Conservation (phyloP, 2,113 vertebrate genomes). For the Raja brachyura region DNA sequence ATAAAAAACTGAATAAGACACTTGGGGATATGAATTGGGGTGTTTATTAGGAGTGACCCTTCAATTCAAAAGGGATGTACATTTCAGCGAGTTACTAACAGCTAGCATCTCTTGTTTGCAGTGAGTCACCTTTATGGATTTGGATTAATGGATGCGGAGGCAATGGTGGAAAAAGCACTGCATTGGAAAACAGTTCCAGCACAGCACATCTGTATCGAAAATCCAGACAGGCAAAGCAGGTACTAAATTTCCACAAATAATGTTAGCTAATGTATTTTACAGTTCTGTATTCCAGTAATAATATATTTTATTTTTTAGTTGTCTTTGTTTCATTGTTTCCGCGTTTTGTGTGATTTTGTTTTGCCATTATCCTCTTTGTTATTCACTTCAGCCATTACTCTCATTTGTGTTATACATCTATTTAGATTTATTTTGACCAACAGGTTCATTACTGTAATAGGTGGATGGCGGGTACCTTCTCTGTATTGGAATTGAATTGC, state of each 20-base stretch:
- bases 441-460: background rate
- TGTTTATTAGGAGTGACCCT: background rate
- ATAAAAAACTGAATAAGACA: background rate
- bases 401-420: too few species aligned
- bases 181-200: conserved; percentile 86
- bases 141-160: conserved; percentile 96
- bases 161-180: conserved; percentile 96
- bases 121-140: conserved; percentile 97
- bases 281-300: background rate
- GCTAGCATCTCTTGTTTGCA: conserved; percentile 46
- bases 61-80: background rate
- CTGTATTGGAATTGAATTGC: background rate
- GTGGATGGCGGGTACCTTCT: background rate
- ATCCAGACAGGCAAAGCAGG: conserved; percentile 92
- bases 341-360: background rate
- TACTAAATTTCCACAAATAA: conserved; percentile 49
- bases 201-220: conserved; percentile 93
- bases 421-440: background rate
- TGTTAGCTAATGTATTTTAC: background rate
- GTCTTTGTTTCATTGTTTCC: background rate
- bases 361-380: too few species aligned
- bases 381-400: too few species aligned
- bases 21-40: background rate
- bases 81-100: background rate
- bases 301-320: conserved; percentile 39